These are phyloP conservation scores for Chrysomallon squamiferum DNA, from an alignment of 1,140 invertebrate species.

Conservation along the genomic window DNA sequence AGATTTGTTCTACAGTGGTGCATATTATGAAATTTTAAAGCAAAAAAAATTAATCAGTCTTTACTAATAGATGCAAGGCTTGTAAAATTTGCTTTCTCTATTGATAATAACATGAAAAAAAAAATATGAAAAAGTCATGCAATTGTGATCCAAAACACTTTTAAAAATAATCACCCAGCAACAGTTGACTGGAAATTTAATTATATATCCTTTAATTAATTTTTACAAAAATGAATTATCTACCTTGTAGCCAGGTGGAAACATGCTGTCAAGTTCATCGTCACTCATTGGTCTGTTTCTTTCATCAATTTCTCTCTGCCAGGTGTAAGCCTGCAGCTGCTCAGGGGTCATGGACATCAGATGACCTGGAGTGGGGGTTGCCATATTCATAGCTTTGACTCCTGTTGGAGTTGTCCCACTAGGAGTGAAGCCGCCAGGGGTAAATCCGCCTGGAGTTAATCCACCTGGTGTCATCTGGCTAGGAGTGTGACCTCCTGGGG, in stretches of 20 bases:
- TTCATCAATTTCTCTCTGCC: constrained; percentile 99
- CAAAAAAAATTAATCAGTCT: too few species aligned
- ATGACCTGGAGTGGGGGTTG: constrained; percentile 93
- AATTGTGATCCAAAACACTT: too few species aligned
- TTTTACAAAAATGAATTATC: too few species aligned
- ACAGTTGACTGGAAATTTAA: too few species aligned
- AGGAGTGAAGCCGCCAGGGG: constrained; percentile 57
- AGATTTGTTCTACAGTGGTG: too few species aligned
- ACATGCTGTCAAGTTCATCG: constrained; percentile 96
- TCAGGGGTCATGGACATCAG: constrained; percentile 98
- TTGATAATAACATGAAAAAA: too few species aligned
- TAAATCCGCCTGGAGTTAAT: constrained; percentile 65
- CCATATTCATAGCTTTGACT: constrained; percentile 95
- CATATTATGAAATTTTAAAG: too few species aligned
- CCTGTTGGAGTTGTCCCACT: constrained; percentile 86
- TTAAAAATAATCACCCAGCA: too few species aligned
- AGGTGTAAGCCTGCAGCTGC: constrained; percentile 97
- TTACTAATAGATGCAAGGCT: too few species aligned
- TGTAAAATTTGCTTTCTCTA: too few species aligned
- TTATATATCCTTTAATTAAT: too few species aligned
- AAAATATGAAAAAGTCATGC: too few species aligned
- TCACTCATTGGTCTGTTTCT: constrained; percentile 94
- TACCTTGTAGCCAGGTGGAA: constrained; percentile 98
- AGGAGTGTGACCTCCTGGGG: constrained; percentile 62
- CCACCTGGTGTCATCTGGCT: constrained; percentile 67